Base-by-base conservation (phyloP, 2,113 vertebrate species). In the Ceuthmochares aereus region DNA sequence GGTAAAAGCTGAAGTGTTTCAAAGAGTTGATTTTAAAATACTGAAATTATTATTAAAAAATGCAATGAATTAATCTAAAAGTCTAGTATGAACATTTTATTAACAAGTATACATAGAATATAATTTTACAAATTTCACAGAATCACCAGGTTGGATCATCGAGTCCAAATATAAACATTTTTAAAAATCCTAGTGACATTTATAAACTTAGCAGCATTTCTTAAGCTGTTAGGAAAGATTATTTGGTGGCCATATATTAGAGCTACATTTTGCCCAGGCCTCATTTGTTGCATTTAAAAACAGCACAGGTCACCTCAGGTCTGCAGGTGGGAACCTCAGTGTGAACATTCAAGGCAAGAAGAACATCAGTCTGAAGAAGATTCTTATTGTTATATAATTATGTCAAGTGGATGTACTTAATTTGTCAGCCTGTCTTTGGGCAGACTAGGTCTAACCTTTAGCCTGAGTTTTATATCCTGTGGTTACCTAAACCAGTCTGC, bases 401-500 rank as follows among this genome's bases (percentile, higher is more conserved):
- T 37, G 37, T 59, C 42, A 66, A 88, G 55, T 62, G 36, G 67
- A 80, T 77, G 58, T 84, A 92, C 75, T 94, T 94, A 73, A 93
- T 93, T 80, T 92, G 40, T 90, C 79, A 96, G 92, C n/a, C 67
- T 93, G 83, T 80, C 85, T 88, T 83, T 94, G 82, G 54, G 32
- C 42, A 92, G 92, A 88, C 75, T 51, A 73, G 49, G 47, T 77
- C 58, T 90, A 88, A 92, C 72, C 90, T 95, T 96, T 95, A 69
- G 34, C 75, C 68, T 42, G 59, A 62, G 55, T 91, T 95, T 96
- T 93, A 90, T 51, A 51, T 73, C 1, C 4, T 86, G 94, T 90
- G 94, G 94, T 94, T 92, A 90, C 51, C 85, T 88, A 90, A 95
- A 92, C 67, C 55, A 80, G 90, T 80, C 75, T 92, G 63, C 29